Percentiles rank a stretch among this genome's conserved stretches.
phyloP scores from a whole-genome alignment of 2,113 vertebrate genomes.

The Panthera uncia region DNA sequence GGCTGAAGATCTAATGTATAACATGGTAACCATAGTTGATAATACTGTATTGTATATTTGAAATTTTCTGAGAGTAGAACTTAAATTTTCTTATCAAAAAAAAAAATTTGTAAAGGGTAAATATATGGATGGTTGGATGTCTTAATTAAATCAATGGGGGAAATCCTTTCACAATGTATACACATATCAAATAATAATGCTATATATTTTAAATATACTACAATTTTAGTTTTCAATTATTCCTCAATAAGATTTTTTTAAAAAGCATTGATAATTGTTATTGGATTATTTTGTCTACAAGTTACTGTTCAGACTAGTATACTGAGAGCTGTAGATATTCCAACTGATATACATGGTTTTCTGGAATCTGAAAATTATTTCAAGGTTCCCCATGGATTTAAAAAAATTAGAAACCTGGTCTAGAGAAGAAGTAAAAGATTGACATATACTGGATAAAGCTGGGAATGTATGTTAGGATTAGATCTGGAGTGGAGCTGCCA shows the following conservation, averaged over 20 bases:
- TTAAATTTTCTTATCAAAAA: neutral
- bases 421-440: neutral
- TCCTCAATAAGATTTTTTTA: neutral
- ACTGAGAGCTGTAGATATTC: neutral
- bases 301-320: neutral
- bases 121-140: neutral
- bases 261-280: neutral
- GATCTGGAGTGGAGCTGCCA: neutral
- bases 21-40: neutral
- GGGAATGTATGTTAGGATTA: neutral
- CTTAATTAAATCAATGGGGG: neutral
- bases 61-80: neutral
- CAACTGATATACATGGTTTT: neutral
- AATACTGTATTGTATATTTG: neutral
- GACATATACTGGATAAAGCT: neutral
- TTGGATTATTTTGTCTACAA: neutral
- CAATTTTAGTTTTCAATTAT: neutral
- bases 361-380: constrained; percentile 15
- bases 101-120: neutral
- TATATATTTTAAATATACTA: neutral
- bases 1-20: neutral
- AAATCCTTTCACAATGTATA: neutral
- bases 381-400: neutral
- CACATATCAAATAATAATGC: neutral
- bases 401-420: neutral